A percentile compares a stretch with the other conserved stretches of the same genome.
These are phyloP conservation scores for Pseudonaja textilis DNA, from an alignment of 2,113 vertebrate species.

Conservation along the genomic window DNA sequence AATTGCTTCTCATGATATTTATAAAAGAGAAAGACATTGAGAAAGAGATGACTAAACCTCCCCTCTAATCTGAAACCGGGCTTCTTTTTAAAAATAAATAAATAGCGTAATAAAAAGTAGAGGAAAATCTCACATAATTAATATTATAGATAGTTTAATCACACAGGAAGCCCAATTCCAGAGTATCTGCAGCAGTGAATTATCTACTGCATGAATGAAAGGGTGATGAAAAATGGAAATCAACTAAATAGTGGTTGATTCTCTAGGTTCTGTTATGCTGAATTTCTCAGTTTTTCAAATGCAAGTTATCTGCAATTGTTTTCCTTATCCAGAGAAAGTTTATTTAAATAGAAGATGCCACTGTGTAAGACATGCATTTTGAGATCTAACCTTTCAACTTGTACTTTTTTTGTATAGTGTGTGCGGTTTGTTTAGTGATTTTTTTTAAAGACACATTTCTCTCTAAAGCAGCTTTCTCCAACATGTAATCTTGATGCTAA, in stretches of 20 bases:
- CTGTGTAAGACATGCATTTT: not conserved
- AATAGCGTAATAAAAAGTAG: not conserved
- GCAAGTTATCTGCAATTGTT: not conserved
- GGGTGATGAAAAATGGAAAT: not conserved
- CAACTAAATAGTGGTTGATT: not conserved
- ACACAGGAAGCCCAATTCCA: not conserved
- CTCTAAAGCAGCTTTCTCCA: not conserved
- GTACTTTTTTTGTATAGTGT: not conserved
- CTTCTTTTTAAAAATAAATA: no score
- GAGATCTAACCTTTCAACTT: not conserved
- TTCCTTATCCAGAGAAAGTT: not conserved
- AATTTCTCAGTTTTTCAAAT: not conserved
- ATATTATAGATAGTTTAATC: not conserved
- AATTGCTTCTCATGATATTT: not conserved
- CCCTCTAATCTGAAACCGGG: not conserved
- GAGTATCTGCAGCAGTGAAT: not conserved
- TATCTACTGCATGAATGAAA: not conserved
- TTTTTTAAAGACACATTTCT: not conserved
- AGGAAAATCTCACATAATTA: not conserved
- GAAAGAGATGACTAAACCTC: no score
- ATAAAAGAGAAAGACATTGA: not conserved
- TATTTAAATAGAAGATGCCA: not conserved
- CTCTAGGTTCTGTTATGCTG: not conserved
- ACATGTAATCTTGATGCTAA: not conserved
- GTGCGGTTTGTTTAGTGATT: no score